Percentiles rank a stretch among this genome's conserved stretches.
Conservation (phyloP, 1,140 invertebrate genomes). For the Maconellicoccus hirsutus region DNA sequence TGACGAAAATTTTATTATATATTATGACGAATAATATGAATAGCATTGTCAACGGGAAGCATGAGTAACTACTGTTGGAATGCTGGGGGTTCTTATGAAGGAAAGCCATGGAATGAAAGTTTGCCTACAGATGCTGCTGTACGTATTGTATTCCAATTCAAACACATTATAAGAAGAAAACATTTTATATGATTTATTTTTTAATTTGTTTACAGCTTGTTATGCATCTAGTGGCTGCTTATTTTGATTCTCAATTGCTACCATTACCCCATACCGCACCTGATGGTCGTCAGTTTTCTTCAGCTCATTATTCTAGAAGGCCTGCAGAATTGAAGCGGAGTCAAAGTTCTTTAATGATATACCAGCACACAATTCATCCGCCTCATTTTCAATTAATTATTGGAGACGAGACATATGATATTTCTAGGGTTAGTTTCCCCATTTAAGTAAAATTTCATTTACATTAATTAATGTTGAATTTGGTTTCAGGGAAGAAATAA, state of each 20-base stretch:
- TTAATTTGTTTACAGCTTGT: slow-evolving; percentile 47
- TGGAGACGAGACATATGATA: slow-evolving; percentile 47
- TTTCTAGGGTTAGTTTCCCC: slow-evolving; percentile 48
- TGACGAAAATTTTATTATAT: background rate
- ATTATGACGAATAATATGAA: slow-evolving; percentile 9
- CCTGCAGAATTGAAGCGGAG: slow-evolving; percentile 41
- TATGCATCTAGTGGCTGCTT: slow-evolving; percentile 69
- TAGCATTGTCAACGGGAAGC: slow-evolving; percentile 58
- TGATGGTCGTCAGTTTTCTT: slow-evolving; percentile 63
- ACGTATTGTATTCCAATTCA: slow-evolving; percentile 33
- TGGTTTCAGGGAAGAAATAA: slow-evolving; percentile 64
- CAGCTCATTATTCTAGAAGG: slow-evolving; percentile 46
- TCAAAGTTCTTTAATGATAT: slow-evolving; percentile 40
- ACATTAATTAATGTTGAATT: slow-evolving; percentile 24
- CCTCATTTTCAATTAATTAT: slow-evolving; percentile 59
- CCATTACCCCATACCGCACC: slow-evolving; percentile 55
- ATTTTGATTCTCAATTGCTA: slow-evolving; percentile 66
- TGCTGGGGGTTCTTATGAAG: slow-evolving; percentile 53
- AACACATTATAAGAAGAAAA: no score
- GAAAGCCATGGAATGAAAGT: slow-evolving; percentile 63
- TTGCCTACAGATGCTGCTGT: slow-evolving; percentile 68
- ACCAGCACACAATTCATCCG: slow-evolving; percentile 47
- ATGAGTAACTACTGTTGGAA: slow-evolving; percentile 75
- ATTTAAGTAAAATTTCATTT: slow-evolving; percentile 7
- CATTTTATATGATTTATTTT: background rate